These are phyloP conservation scores for Cyanoliseus patagonus DNA, from an alignment of 2,113 vertebrate genomes.

Conservation along the genomic window DNA sequence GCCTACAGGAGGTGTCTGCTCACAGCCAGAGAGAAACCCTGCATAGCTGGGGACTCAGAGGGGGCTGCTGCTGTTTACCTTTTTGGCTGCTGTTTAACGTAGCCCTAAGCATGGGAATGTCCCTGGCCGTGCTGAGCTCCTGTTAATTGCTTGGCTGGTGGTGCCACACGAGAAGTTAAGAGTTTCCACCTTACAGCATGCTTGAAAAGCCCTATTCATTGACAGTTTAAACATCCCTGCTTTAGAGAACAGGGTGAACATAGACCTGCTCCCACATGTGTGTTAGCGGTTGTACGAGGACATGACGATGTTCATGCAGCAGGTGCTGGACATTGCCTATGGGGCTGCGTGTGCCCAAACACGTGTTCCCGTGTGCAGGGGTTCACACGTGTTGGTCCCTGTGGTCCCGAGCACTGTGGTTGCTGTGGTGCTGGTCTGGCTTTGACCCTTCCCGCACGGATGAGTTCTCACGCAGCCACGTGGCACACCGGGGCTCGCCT, in stretches of 20 bases:
- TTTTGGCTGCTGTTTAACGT: background rate
- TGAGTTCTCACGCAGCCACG: background rate
- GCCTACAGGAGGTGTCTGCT: background rate
- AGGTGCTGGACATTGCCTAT: background rate
- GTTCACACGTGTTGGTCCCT: background rate
- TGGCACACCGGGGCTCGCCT: background rate
- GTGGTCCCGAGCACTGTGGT: background rate
- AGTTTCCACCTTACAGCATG: background rate
- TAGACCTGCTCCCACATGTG: background rate
- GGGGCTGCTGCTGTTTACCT: background rate
- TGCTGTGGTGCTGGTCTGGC: background rate
- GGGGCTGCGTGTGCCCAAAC: background rate
- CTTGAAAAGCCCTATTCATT: background rate
- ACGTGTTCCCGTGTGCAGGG: background rate
- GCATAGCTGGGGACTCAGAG: background rate
- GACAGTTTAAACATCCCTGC: background rate
- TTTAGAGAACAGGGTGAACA: background rate
- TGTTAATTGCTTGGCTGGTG: background rate
- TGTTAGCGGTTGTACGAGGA: background rate
- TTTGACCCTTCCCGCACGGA: background rate
- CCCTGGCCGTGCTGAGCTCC: background rate
- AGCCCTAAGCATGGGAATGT: background rate
- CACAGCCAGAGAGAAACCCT: background rate
- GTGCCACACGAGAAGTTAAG: rapidly evolving
- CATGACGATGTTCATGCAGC: rapidly evolving